phyloP scores from a whole-genome alignment of 2,797 vertebrate genomes.

The Jordanella pulchra region DNA sequence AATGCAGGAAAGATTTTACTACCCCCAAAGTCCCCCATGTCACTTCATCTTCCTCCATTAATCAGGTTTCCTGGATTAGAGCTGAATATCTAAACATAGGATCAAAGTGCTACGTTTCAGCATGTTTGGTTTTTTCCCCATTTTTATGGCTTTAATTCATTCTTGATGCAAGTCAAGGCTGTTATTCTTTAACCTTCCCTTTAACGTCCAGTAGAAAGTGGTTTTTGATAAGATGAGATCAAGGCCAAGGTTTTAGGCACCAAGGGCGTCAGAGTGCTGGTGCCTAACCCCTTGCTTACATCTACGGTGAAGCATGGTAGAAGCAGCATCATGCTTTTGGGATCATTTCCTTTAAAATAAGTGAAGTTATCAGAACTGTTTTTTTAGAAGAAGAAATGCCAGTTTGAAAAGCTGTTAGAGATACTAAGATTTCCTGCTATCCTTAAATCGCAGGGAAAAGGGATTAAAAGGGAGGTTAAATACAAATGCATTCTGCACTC shows the following conservation, averaged over 20 bases:
- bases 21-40: neutral
- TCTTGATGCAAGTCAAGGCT: constrained; percentile 3
- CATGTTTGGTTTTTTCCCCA: neutral
- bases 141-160: constrained; percentile 16
- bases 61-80: constrained; percentile 43
- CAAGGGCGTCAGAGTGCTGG: constrained; percentile 30
- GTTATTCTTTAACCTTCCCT: constrained; percentile 14
- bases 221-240: too few relatives aligned
- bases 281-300: neutral
- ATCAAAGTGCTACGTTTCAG: constrained; percentile 17
- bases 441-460: neutral
- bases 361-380: neutral
- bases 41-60: constrained; percentile 31
- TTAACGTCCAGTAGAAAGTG: constrained; percentile 35
- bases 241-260: too few relatives aligned
- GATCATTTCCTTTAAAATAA: too few relatives aligned
- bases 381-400: too few relatives aligned
- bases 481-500: neutral
- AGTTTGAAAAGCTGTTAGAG: neutral
- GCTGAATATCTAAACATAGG: constrained; percentile 26
- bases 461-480: neutral
- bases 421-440: neutral
- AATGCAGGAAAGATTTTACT: constrained; percentile 10
- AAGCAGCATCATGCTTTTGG: neutral
- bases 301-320: neutral